phyloP scores from a whole-genome alignment of 2,113 vertebrate genomes.

The Tursiops truncatus region DNA sequence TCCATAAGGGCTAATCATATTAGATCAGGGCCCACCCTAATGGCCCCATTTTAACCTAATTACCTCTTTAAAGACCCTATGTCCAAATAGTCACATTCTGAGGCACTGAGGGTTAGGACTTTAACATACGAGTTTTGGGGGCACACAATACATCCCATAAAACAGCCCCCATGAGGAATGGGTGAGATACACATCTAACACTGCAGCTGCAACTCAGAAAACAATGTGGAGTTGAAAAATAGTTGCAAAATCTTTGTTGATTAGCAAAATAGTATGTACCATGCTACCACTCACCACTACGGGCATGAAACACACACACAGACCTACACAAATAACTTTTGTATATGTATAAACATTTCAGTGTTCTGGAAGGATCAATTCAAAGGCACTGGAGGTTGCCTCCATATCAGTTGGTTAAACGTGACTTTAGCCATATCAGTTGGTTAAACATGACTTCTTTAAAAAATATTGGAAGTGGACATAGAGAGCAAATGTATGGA shows the following conservation, averaged over 20 bases:
- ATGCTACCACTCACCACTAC: fast-evolving
- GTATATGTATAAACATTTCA: not conserved
- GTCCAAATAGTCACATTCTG: not conserved
- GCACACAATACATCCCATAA: not conserved
- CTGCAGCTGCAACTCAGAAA: not conserved
- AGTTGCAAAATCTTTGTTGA: no score
- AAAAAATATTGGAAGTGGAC: not conserved
- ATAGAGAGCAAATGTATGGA: no score
- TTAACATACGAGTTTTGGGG: not conserved
- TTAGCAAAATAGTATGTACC: no score
- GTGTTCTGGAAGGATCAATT: not conserved
- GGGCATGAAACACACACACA: not conserved
- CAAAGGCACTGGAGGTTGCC: not conserved
- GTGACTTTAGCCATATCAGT: not conserved
- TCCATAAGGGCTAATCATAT: not conserved
- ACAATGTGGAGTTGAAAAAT: not conserved
- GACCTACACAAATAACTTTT: not conserved
- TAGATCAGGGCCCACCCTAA: not conserved
- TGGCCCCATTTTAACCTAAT: not conserved
- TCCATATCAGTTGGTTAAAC: not conserved
- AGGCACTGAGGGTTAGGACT: not conserved
- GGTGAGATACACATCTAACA: fast-evolving
- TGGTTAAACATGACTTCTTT: not conserved
- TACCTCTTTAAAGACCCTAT: not conserved
- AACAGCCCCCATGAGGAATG: not conserved